Evolutionary conservation across 2,888 invertebrate genomes (phyloP).

Genomic region (Acanthoscelides obtectus): DNA sequence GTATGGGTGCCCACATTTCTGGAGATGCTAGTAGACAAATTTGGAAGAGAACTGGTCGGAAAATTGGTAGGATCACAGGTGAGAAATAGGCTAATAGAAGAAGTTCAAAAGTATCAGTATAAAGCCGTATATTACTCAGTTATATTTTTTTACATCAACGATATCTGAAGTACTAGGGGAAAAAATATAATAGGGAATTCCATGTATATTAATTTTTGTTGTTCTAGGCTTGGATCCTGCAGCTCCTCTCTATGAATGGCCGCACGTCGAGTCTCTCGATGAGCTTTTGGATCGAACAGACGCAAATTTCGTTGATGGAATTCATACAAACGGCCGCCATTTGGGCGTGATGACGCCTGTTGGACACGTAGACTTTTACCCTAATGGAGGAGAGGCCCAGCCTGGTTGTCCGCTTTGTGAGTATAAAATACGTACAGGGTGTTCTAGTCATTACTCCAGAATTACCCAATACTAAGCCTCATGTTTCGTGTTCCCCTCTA

Average conservation of each 20-base stretch:
- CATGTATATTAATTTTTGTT: neutral
- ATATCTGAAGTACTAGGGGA: too few species aligned
- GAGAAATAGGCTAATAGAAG: neutral
- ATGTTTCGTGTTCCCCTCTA: too few species aligned
- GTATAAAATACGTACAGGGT: too few species aligned
- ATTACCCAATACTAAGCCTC: too few species aligned
- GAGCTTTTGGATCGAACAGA: slow-evolving; percentile 49
- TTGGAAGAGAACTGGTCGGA: slow-evolving; percentile 30
- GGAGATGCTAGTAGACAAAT: slow-evolving; percentile 45
- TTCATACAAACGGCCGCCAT: slow-evolving; percentile 53
- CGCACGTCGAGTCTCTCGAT: slow-evolving; percentile 32
- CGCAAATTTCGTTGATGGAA: slow-evolving; percentile 52
- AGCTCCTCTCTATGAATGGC: slow-evolving; percentile 49
- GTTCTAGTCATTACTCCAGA: too few species aligned
- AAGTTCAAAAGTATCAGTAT: too few species aligned
- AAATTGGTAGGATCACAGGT: slow-evolving; percentile 47
- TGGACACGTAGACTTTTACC: slow-evolving; percentile 57
- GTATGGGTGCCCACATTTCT: slow-evolving; percentile 52
- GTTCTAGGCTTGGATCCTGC: slow-evolving; percentile 53
- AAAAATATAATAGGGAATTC: too few species aligned
- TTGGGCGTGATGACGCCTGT: slow-evolving; percentile 45
- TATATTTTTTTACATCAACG: too few species aligned
- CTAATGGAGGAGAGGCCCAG: slow-evolving; percentile 56
- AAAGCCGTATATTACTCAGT: too few species aligned
- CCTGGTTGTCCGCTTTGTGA: slow-evolving; percentile 50